Base-by-base conservation (phyloP, 1,140 invertebrate genomes). In the Brachionus sp. region DNA sequence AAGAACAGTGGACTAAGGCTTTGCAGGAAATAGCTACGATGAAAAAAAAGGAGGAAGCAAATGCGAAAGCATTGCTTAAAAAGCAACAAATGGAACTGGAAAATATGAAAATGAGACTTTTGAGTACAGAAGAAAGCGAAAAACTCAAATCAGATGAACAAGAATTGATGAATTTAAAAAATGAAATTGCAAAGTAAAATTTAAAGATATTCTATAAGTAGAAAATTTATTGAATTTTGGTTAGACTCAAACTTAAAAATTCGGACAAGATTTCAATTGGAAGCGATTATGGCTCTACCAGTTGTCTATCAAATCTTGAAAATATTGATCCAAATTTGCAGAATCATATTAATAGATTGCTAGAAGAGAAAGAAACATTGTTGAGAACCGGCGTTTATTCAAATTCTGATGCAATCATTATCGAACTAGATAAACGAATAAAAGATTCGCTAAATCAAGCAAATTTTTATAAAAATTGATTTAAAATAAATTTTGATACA, bases 371-470 rank as follows among this genome's bases (percentile, higher is more conserved):
- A n/a, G 89, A 90, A 68, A 87, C 87, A 3, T 84, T 90, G 16
- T 85, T 90, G 16, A 66, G 86, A 39, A 90, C 89, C 9, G 89
- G 89, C 5, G 87, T 89, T n/a, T 90, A 90, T 85, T 86, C 86
- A 29, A 86, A 86, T 33, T 86, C 88, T 42, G 89, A 90, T 84
- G 86, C 86, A 84, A 89, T 90, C 53, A 90, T 90, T 37, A 85
- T 86, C 5, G 89, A 90, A 84, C 85, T 90, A 25, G 89, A 90
- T 80, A 84, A 87, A 84, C 88, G 89, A 82, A 90, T 90, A 35
- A 84, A 87, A 73, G 88, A 88, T 44, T 85, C 86, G 23, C 86
- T 88, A 44, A 70, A 84, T 29, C 16, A 73, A 42, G 64, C 64
- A 13, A 68, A 68, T n/a, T 68, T 37, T 35, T 35, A 68, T 35